Percentiles rank a stretch among this genome's conserved stretches.
These are phyloP conservation scores for Tenthredo livida DNA, from an alignment of 2,888 invertebrate genomes.

Conservation along the genomic window DNA sequence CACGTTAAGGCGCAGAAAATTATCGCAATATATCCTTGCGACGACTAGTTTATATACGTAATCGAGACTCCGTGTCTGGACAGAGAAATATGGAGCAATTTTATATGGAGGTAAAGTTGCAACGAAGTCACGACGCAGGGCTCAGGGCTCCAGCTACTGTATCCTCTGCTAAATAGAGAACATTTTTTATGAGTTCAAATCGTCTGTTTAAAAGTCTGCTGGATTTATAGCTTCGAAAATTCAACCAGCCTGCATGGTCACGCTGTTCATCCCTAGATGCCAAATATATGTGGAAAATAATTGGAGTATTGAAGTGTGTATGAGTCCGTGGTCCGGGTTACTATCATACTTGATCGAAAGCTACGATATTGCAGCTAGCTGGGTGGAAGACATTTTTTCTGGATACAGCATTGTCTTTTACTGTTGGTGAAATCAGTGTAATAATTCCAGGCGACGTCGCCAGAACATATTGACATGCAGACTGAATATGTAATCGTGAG, in stretches of 20 bases:
- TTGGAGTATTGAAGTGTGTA: too few species aligned
- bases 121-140: background rate
- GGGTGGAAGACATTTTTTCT: background rate
- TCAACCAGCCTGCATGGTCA: background rate
- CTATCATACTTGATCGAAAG: background rate
- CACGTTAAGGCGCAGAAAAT: background rate
- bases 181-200: background rate
- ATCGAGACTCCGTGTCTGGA: background rate
- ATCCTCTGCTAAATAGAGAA: background rate
- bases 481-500: constrained; percentile 31
- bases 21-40: background rate
- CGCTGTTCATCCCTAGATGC: too few species aligned
- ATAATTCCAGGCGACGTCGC: constrained; percentile 9
- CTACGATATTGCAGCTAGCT: background rate
- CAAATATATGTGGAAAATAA: too few species aligned
- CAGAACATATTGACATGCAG: constrained; percentile 35
- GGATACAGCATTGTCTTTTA: background rate
- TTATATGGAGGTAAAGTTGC: background rate
- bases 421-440: constrained; percentile 19
- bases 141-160: background rate
- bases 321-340: too few species aligned
- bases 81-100: constrained; percentile 3
- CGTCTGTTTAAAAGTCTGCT: background rate
- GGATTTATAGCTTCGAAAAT: background rate
- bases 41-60: background rate